phyloP scores from a whole-genome alignment of 64 coral and sea anemone species.

The Orbicella faveolata region DNA sequence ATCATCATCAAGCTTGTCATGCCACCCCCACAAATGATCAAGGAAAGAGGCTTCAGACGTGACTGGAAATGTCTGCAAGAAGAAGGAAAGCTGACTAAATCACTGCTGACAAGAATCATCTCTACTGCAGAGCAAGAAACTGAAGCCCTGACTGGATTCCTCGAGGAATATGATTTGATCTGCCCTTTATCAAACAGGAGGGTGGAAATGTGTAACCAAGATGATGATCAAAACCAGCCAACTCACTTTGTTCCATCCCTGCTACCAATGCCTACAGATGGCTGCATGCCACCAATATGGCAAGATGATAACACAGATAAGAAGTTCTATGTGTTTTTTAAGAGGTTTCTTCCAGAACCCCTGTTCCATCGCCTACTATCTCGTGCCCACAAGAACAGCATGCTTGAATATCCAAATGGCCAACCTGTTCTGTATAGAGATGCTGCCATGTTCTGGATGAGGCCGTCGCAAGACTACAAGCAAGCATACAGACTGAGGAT shows the following conservation, averaged over 20 bases:
- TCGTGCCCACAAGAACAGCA: constrained; percentile 56
- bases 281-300: constrained; percentile 40
- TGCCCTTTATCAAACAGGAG: not conserved
- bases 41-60: constrained; percentile 33
- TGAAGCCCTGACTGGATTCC: constrained; percentile 19
- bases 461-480: not conserved
- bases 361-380: constrained; percentile 59
- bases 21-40: not conserved
- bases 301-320: constrained; percentile 15
- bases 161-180: constrained; percentile 35
- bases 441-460: constrained; percentile 53
- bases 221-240: not conserved
- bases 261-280: constrained; percentile 28
- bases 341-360: constrained; percentile 43
- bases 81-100: constrained; percentile 29
- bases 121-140: not conserved
- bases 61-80: constrained; percentile 26
- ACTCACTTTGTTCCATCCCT: constrained; percentile 47
- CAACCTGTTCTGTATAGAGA: constrained; percentile 29
- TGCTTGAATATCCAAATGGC: not conserved
- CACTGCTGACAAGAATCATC: constrained; percentile 14
- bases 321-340: constrained; percentile 59
- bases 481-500: constrained; percentile 34
- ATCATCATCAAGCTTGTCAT: constrained; percentile 41
- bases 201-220: not conserved